Evolutionary conservation across 2,113 vertebrate genomes (phyloP), one percentile per base, ranked within the genome.

Genomic region (Ictalurus punctatus): DNA sequence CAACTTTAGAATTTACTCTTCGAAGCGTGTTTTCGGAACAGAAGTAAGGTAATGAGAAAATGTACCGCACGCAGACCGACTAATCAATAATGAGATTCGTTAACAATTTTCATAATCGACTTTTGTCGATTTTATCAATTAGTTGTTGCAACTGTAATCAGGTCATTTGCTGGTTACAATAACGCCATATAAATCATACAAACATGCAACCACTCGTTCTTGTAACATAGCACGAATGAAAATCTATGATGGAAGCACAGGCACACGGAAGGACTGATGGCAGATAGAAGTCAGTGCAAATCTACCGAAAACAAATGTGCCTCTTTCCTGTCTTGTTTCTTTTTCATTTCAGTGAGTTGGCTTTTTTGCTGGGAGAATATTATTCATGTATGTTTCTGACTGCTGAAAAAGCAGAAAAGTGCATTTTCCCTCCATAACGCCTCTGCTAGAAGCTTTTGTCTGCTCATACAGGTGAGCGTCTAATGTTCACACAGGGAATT

Each of bases 401-500:
- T 52, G 76, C 76, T 54, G 27, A 80, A 52, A 52, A 48, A 79
- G 44, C 40, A 79, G 44, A 79, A 25, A 52, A 25, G 73, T 27
- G 48, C 25, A 17, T 54, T 34, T 58, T 58, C 21, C 74, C 34
- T 2, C 69, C 30, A 73, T 73, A 73, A 73, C 19, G 30, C 90
- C 19, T 37, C 74, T 48, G 58, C 90, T 88, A 82, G 37, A 87
- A 86, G 80, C 79, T 27, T 84, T 67, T 37, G 58, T 80, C 71
- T 86, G 30, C 69, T 59, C n/a, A 30, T 84, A 40, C 76, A 79
- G 85, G 34, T 78, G 79, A 63, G 83, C 30, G 61, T 80, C 13
- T 61, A 63, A 23, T 21, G 30, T 65, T 81, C 84, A 76, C 59
- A 58, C 58, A 27, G 58, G 80, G 30, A 83, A 83, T 27, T 63